These are phyloP conservation scores for Cyrtonyx montezumae DNA, from an alignment of 2,113 vertebrate species.

Conservation along the genomic window DNA sequence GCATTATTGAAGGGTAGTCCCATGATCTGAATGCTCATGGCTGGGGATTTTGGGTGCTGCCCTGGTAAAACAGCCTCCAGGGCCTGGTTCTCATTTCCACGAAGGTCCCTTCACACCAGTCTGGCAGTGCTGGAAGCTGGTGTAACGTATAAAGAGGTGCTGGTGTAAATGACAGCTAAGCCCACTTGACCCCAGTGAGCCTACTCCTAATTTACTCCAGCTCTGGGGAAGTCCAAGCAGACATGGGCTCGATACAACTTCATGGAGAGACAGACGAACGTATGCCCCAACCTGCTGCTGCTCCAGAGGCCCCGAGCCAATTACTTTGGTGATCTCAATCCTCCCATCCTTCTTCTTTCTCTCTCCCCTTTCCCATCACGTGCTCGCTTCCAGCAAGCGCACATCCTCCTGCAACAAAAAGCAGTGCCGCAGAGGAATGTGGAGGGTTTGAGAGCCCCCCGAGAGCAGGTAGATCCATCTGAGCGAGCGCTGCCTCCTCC, in stretches of 20 bases:
- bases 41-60: background rate
- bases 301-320: background rate
- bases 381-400: slow-evolving; percentile 1
- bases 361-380: slow-evolving; percentile 17
- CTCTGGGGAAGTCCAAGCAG: slow-evolving; percentile 52
- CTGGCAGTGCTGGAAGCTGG: background rate
- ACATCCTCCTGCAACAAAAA: slow-evolving; percentile 11
- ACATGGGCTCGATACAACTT: background rate
- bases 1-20: background rate
- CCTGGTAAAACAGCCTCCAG: background rate
- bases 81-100: background rate
- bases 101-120: background rate
- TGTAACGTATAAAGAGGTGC: background rate
- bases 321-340: background rate
- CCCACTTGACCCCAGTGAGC: slow-evolving; percentile 21
- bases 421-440: background rate
- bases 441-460: slow-evolving; percentile 18
- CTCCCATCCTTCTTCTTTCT: slow-evolving; percentile 29
- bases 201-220: slow-evolving; percentile 20
- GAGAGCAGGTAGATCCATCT: slow-evolving; percentile 84
- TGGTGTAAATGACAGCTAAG: slow-evolving; percentile 24
- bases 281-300: slow-evolving; percentile 17
- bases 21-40: rapidly evolving
- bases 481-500: slow-evolving; percentile 74
- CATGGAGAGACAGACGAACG: slow-evolving; percentile 24